Evolutionary conservation across 64 coral and sea anemone genomes (phyloP), one percentile per base, ranked within the genome.

Genomic region (Pocillopora damicornis): DNA sequence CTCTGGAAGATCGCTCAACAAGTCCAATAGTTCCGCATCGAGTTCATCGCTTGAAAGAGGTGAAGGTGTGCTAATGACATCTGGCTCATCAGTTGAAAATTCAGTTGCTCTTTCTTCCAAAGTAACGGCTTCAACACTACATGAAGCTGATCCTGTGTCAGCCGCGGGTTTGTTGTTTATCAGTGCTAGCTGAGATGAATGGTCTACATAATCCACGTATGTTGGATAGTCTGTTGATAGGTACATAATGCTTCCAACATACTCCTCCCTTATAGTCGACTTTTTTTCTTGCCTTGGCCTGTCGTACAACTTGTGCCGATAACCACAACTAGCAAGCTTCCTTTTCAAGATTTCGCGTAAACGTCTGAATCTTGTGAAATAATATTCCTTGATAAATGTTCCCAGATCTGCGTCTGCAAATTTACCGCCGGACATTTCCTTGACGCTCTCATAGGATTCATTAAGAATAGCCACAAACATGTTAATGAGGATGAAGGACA

Each of bases 381-480:
- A 97, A 66, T 97, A 97, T 20, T 83, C 73, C 37, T 81, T 79
- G 77, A 97, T 97, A 23, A 97, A 97, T 42, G 16, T 61, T 58
- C 94, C 94, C 42, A 93, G 94, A 1, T 97, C 82, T 35, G 82
- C 77, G 75, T 97, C 94, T 1, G 88, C 88, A 42, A 97, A 97
- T 77, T 63, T 97, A 0, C 94, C 94, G 15, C 94, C 94, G 2
- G 94, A 97, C n/a, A 97, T 58, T 36, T 90, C 59, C 35, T 77
- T 89, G 18, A 93, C 91, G 30, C 79, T 93, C 2, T 93, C 94
- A 20, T 93, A 97, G 18, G 91, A 90, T 10, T 97, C 94, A 62
- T 97, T 97, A n/a, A 97, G 88, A 90, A 97, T 97, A 11, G 94
- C 94, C 2, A 97, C 63, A 73, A 97, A 97, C 94, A 97, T 97